Evolutionary conservation across 2,797 vertebrate species (phyloP), one percentile per base, ranked within the genome.

Genomic region (Hylomyscus alleni): DNA sequence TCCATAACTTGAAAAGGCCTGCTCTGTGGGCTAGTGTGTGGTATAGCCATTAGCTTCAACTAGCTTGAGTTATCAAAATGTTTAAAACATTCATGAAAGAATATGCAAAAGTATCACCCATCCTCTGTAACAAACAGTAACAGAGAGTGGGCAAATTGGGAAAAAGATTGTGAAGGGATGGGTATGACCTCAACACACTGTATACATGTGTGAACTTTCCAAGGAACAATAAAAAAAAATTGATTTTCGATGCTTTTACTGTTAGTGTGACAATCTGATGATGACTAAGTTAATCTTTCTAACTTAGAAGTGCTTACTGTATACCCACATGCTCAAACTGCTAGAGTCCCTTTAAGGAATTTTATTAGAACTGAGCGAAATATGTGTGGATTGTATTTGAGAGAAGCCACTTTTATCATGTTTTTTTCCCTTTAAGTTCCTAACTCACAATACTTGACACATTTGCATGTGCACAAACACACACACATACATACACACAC

Each of bases 201-300:
- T 22, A 9, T n/a, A 67, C 29, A n/a, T 15, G 62, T 15, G 22
- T 86, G 44, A 54, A 72, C 22, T 52, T 86, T 26, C 34, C 40
- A 31, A 86, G 26, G 84, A 69, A 86, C 31, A 69, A 17, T 26
- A 22, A 44, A 34, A n/a, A 69, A 69, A 52, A 75, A 20, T 17
- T 83, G 86, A 47, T 56, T 94, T 87, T 82, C 17, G 6, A 80
- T 83, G 54, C 34, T 78, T 94, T 95, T 90, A 85, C 22, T 56
- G 34, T 54, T 56, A 80, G 37, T 77, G 6, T 75, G 93, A 91
- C 62, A 90, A 78, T 72, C 40, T 40, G 69, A 86, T 52, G 56
- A n/a, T 76, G 44, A 19, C 31, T 47, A 72, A 67, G 50, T 77
- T 50, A 31, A 90, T 9, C 44, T 91, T 93, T 85, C 62, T 83